Conservation (phyloP, 2,888 invertebrate genomes). For the Drosophila putrida region DNA sequence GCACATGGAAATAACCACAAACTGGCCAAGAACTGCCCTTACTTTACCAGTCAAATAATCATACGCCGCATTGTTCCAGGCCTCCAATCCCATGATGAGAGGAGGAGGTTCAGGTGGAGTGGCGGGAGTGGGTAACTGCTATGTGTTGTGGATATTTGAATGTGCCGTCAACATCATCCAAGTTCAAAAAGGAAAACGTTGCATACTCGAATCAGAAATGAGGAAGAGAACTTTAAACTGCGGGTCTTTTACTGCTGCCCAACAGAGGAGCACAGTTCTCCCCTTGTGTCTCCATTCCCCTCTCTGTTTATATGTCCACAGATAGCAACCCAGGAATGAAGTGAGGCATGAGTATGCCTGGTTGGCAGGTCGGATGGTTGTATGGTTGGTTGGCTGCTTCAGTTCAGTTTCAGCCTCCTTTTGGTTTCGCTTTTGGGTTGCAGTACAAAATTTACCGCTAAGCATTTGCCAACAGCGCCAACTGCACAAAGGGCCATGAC, state of each 20-base stretch:
- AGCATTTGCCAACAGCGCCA: slow-evolving; percentile 53
- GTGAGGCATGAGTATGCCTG: slow-evolving; percentile 30
- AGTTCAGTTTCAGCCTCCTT: slow-evolving; percentile 7
- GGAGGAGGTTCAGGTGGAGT: not conserved
- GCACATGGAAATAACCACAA: slow-evolving; percentile 49
- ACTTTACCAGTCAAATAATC: slow-evolving; percentile 69
- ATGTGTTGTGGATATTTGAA: slow-evolving; percentile 51
- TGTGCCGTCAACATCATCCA: slow-evolving; percentile 48
- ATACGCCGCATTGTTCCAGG: slow-evolving; percentile 75
- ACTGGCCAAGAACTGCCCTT: slow-evolving; percentile 44
- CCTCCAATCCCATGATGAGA: not conserved
- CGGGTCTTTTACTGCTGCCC: slow-evolving; percentile 39
- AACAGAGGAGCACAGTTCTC: slow-evolving; percentile 12
- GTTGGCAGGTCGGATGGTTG: slow-evolving; percentile 17
- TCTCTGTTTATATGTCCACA: not conserved
- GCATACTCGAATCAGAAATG: slow-evolving; percentile 43
- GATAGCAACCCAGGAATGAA: slow-evolving; percentile 36
- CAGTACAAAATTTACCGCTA: slow-evolving; percentile 63
- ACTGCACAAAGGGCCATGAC: slow-evolving; percentile 54
- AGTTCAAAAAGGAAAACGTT: slow-evolving; percentile 47
- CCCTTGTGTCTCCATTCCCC: not conserved
- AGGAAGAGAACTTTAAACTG: slow-evolving; percentile 45
- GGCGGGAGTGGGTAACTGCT: slow-evolving; percentile 40
- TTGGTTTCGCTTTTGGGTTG: slow-evolving; percentile 35
- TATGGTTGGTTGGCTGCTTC: slow-evolving; percentile 24